Conservation (phyloP, 2,888 invertebrate species). For the Eristalinus aeneus region DNA sequence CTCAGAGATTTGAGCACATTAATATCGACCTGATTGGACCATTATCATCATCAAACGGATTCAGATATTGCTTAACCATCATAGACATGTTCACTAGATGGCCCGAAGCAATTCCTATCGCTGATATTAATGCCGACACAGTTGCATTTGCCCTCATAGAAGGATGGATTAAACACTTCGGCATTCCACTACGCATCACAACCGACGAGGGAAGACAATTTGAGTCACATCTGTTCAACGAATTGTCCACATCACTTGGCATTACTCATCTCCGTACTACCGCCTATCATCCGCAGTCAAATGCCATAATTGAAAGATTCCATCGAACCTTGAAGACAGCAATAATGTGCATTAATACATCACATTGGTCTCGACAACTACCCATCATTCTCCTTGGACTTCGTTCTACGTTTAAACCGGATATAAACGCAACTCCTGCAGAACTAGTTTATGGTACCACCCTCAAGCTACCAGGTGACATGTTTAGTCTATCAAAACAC, state of each 20-base stretch:
- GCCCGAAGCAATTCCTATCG: slow-evolving; percentile 18
- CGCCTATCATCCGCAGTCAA: slow-evolving; percentile 77
- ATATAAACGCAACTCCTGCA: slow-evolving; percentile 23
- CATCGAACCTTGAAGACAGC: slow-evolving; percentile 17
- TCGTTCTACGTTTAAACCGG: slow-evolving; percentile 23
- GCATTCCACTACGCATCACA: slow-evolving; percentile 5
- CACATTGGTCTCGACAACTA: slow-evolving; percentile 22
- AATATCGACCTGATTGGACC: slow-evolving; percentile 7
- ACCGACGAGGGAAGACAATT: neutral
- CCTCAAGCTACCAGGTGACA: slow-evolving; percentile 28
- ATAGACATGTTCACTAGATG: slow-evolving; percentile 3
- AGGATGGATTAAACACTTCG: slow-evolving; percentile 36
- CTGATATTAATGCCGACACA: slow-evolving; percentile 41
- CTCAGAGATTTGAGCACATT: neutral
- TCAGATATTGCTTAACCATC: slow-evolving; percentile 3
- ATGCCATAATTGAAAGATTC: slow-evolving; percentile 10
- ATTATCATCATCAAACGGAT: neutral
- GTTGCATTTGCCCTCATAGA: slow-evolving; percentile 58
- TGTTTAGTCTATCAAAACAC: neutral
- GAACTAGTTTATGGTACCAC: slow-evolving; percentile 27
- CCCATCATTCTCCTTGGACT: slow-evolving; percentile 30
- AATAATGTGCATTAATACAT: slow-evolving; percentile 8
- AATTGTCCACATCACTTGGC: neutral
- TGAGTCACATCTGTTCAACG: neutral
- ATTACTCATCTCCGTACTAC: slow-evolving; percentile 73